Conservation (phyloP, 37 sponge, comb jelly and placozoan species). For the Cladorhizidae sp. region DNA sequence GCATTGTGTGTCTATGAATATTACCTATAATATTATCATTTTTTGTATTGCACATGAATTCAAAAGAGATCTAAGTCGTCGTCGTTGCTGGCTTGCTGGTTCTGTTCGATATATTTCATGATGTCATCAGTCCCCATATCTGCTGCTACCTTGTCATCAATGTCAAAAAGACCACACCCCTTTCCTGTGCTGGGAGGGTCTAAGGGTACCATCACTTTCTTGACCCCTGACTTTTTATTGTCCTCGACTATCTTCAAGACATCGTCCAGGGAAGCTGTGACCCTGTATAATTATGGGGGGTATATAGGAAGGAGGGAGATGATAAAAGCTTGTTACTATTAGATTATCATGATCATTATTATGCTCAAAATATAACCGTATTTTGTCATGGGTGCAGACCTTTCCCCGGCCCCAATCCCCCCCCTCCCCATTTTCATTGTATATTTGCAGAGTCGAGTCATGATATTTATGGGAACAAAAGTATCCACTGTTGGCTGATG, state of each 20-base stretch:
- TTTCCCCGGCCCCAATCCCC: too few species aligned
- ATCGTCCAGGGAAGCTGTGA: constrained; percentile 58
- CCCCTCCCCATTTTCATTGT: too few species aligned
- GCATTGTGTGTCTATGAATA: not conserved
- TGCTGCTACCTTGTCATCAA: not conserved
- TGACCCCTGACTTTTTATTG: not conserved
- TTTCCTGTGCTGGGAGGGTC: not conserved
- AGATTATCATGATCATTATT: too few species aligned
- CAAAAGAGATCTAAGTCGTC: constrained; percentile 59
- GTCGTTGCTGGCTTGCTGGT: constrained; percentile 31
- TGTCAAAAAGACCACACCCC: constrained; percentile 16
- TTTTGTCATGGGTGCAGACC: too few species aligned
- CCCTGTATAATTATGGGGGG: too few species aligned
- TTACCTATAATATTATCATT: not conserved
- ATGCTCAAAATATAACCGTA: too few species aligned
- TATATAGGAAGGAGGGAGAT: too few species aligned
- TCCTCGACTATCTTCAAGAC: constrained; percentile 34
- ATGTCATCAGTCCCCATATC: constrained; percentile 69
- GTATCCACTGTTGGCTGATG: too few species aligned
- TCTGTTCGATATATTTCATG: constrained; percentile 62
- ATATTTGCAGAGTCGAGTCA: too few species aligned
- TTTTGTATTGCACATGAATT: not conserved
- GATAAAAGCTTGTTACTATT: too few species aligned
- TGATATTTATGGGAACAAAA: too few species aligned
- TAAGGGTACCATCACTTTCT: constrained; percentile 1